A percentile compares a stretch with the other conserved stretches of the same genome.
Conservation (phyloP, 2,888 invertebrate genomes). For the Machimus atricapillus region DNA sequence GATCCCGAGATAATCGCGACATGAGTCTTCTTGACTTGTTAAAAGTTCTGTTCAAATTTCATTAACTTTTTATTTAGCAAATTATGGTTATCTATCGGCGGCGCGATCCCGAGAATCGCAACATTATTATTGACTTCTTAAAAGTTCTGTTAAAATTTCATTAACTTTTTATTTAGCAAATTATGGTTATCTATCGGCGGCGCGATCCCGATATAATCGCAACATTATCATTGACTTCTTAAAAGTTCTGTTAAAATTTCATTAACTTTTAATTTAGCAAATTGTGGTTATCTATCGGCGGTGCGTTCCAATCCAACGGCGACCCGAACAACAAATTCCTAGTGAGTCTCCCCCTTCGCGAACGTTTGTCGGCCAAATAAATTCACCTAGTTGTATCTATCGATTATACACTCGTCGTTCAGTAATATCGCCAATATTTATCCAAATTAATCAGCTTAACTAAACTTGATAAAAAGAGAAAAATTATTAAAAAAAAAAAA, state of each 20-base stretch:
- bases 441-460: slow-evolving; percentile 28
- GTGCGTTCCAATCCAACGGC: not conserved
- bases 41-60: not conserved
- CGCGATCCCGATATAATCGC: slow-evolving; percentile 8
- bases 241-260: not conserved
- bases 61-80: not conserved
- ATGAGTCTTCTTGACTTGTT: not conserved
- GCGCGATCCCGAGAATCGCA: too few species aligned
- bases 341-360: not conserved
- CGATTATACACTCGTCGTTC: slow-evolving; percentile 16
- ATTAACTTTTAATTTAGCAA: not conserved
- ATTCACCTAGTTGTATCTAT: slow-evolving; percentile 1
- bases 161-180: too few species aligned
- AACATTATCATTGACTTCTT: not conserved
- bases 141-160: too few species aligned
- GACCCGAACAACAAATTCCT: not conserved
- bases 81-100: slow-evolving; percentile 6
- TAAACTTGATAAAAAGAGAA: not conserved
- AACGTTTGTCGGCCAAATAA: slow-evolving; percentile 13
- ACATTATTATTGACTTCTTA: too few species aligned
- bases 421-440: slow-evolving; percentile 36
- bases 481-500: not conserved
- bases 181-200: too few species aligned
- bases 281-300: too few species aligned
- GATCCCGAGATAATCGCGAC: slow-evolving; percentile 14